These are phyloP conservation scores for Lytechinus pictus DNA, from an alignment of 35 echinoderm and acorn worm genomes.

Conservation along the genomic window DNA sequence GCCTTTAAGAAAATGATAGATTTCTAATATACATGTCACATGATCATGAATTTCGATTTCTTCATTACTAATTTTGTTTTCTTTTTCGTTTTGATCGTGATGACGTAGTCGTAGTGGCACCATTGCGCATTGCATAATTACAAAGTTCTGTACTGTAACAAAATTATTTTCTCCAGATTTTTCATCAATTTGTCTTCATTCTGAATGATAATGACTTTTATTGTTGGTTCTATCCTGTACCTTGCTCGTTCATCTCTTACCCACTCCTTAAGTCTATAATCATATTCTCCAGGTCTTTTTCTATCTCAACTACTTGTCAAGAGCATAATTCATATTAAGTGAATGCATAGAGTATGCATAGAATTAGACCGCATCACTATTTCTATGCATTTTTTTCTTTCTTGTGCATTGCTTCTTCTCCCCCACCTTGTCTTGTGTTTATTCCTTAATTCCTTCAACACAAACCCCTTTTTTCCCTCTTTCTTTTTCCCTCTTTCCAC, in stretches of 20 bases:
- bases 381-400: not conserved
- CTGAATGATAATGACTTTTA: too few species aligned
- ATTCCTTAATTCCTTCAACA: not conserved
- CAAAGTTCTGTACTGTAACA: too few species aligned
- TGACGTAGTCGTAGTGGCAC: too few species aligned
- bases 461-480: not conserved
- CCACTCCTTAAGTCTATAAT: not conserved
- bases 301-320: not conserved
- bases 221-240: not conserved
- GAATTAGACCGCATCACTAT: not conserved
- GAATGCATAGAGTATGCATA: not conserved
- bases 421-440: not conserved
- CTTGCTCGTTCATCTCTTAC: not conserved
- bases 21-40: too few species aligned
- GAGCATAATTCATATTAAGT: not conserved
- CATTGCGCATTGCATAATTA: too few species aligned
- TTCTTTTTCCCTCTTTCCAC: not conserved
- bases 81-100: too few species aligned
- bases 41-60: too few species aligned
- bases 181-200: too few species aligned
- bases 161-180: too few species aligned
- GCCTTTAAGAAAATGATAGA: too few species aligned
- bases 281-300: not conserved
- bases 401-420: not conserved
- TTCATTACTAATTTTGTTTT: too few species aligned